Percentiles rank a stretch among this genome's conserved stretches.
Conservation (phyloP, 1,140 invertebrate species). For the Condylostylus longicornis region DNA sequence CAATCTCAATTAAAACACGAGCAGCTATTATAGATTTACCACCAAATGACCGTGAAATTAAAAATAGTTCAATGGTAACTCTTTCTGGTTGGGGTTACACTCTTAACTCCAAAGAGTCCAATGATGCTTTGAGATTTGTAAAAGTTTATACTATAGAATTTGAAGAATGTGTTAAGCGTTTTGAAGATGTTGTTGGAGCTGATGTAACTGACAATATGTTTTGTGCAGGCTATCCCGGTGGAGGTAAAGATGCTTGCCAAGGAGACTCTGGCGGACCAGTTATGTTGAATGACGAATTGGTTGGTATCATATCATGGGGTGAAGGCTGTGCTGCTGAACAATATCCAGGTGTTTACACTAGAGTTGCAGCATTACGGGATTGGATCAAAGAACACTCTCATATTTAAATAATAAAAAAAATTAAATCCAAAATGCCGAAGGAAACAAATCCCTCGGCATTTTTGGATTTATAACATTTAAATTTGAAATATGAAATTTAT, state of each 20-base stretch:
- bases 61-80: neutral
- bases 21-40: neutral
- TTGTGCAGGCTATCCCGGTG: constrained; percentile 19
- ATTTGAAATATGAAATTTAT: too few species aligned
- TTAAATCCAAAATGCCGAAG: too few species aligned
- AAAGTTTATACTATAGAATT: neutral
- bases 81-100: neutral
- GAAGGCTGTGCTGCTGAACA: constrained; percentile 36
- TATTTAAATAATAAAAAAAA: too few species aligned
- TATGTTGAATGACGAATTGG: constrained; percentile 10
- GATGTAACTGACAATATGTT: constrained; percentile 20
- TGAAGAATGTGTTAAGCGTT: neutral
- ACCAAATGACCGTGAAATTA: neutral
- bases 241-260: constrained; percentile 7
- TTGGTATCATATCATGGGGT: constrained; percentile 44
- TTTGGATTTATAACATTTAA: too few species aligned
- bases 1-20: neutral
- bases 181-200: too few species aligned
- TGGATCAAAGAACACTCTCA: too few species aligned
- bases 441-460: too few species aligned
- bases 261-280: constrained; percentile 32
- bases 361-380: constrained; percentile 17
- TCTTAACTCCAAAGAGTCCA: neutral
- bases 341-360: constrained; percentile 41
- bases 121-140: neutral